Evolutionary conservation across 2,888 invertebrate species (phyloP).

Genomic region (Tinea semifulvella): DNA sequence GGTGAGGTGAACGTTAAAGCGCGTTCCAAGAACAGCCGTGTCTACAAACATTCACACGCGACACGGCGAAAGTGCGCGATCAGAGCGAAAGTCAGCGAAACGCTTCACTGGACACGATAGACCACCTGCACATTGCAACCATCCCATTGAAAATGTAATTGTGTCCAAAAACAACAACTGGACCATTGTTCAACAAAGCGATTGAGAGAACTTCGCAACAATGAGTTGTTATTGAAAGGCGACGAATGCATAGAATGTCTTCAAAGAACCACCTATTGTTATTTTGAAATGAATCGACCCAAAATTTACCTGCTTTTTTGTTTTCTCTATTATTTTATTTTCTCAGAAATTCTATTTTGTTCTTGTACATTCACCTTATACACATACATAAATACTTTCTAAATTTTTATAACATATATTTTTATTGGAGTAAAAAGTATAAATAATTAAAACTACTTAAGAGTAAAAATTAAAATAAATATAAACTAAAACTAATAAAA

Average conservation of each 20-base stretch:
- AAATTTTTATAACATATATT: too few relatives aligned
- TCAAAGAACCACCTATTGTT: background rate
- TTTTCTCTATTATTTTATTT: too few relatives aligned
- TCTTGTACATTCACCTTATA: too few relatives aligned
- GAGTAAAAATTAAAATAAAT: too few relatives aligned
- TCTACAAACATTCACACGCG: constrained; percentile 49
- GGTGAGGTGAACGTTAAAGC: constrained; percentile 40
- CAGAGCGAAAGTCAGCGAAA: constrained; percentile 18
- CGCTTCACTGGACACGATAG: background rate
- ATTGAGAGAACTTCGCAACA: background rate
- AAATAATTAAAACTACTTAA: too few relatives aligned
- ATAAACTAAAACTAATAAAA: too few relatives aligned
- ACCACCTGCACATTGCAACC: constrained; percentile 8
- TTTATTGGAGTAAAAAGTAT: too few relatives aligned
- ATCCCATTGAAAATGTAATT: constrained; percentile 5
- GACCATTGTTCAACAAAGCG: constrained; percentile 4
- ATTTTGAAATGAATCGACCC: too few relatives aligned
- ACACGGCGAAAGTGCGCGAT: constrained; percentile 43
- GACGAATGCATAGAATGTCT: background rate
- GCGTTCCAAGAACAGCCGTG: constrained; percentile 52
- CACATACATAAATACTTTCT: too few relatives aligned
- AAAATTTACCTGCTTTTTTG: too few relatives aligned
- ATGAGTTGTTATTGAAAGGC: constrained; percentile 1
- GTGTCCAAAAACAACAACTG: constrained; percentile 2
- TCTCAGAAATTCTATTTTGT: too few relatives aligned